These are phyloP conservation scores for Nomia melanderi DNA, from an alignment of 1,140 invertebrate genomes.

Conservation along the genomic window DNA sequence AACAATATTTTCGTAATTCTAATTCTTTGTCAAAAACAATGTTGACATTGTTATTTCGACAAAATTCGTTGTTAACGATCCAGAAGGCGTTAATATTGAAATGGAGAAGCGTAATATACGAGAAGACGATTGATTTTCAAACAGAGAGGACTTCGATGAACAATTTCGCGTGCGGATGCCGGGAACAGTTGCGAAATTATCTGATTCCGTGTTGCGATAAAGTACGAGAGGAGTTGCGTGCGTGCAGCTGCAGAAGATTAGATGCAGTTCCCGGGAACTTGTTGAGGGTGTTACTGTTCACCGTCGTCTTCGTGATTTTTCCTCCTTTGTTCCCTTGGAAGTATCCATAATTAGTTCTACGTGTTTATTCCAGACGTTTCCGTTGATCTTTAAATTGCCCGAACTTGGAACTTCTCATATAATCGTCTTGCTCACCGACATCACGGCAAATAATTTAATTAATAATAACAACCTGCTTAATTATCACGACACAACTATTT, in stretches of 20 bases:
- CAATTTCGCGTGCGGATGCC: not conserved
- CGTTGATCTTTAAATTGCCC: conserved; percentile 9
- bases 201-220: conserved; percentile 27
- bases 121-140: conserved; percentile 25
- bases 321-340: not conserved
- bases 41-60: no score
- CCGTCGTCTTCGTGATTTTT: conserved; percentile 1
- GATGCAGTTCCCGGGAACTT: conserved; percentile 3
- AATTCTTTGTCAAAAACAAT: no score
- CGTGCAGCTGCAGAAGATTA: not conserved
- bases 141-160: not conserved
- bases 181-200: conserved; percentile 21
- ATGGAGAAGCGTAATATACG: no score
- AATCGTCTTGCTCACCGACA: not conserved
- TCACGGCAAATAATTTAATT: no score
- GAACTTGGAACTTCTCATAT: conserved; percentile 1
- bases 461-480: no score
- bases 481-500: no score
- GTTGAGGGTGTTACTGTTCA: conserved; percentile 5
- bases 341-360: not conserved
- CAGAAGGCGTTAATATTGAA: no score
- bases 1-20: no score
- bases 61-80: no score
- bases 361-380: not conserved
- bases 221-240: conserved; percentile 4